phyloP scores from a whole-genome alignment of 2,888 invertebrate genomes.

The Hipparchia sbordonii region DNA sequence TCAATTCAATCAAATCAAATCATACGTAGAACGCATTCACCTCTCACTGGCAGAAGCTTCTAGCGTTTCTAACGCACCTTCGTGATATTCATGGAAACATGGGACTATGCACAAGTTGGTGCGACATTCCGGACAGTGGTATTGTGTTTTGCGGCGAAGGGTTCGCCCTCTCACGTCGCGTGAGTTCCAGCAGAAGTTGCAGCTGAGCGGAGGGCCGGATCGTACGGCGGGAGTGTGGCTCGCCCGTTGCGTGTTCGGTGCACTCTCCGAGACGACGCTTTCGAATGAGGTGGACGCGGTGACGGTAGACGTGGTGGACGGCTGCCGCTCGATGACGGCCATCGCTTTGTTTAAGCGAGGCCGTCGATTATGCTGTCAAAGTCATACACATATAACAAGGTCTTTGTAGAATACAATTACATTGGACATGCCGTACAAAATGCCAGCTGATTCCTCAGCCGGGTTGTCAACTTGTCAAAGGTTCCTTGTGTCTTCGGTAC shows the following conservation, averaged over 20 bases:
- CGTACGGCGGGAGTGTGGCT: conserved; percentile 93
- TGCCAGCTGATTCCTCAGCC: too few relatives aligned
- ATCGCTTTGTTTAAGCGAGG: conserved; percentile 50
- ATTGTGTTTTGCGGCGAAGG: conserved; percentile 92
- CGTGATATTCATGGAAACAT: conserved; percentile 93
- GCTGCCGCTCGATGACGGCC: conserved; percentile 51
- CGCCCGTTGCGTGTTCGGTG: conserved; percentile 75
- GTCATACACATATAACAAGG: not conserved
- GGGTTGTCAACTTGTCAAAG: too few relatives aligned
- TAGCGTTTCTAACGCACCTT: conserved; percentile 68
- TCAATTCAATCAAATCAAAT: too few relatives aligned
- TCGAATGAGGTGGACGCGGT: conserved; percentile 36
- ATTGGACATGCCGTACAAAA: too few relatives aligned
- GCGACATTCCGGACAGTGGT: conserved; percentile 95
- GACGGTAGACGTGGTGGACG: conserved; percentile 43
- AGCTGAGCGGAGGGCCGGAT: conserved; percentile 92
- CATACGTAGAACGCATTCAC: not conserved
- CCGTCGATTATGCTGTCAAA: conserved; percentile 48
- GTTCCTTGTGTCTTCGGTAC: too few relatives aligned
- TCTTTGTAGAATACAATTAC: not conserved
- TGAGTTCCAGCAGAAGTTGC: conserved; percentile 96
- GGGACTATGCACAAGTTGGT: conserved; percentile 95
- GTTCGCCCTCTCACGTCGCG: conserved; percentile 92
- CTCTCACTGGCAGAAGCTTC: conserved; percentile 50
- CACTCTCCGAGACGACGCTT: conserved; percentile 20